A percentile compares a stretch with the other conserved stretches of the same genome.
Evolutionary conservation across 1,140 invertebrate species (phyloP).

Genomic region (Magallana ariakensis): DNA sequence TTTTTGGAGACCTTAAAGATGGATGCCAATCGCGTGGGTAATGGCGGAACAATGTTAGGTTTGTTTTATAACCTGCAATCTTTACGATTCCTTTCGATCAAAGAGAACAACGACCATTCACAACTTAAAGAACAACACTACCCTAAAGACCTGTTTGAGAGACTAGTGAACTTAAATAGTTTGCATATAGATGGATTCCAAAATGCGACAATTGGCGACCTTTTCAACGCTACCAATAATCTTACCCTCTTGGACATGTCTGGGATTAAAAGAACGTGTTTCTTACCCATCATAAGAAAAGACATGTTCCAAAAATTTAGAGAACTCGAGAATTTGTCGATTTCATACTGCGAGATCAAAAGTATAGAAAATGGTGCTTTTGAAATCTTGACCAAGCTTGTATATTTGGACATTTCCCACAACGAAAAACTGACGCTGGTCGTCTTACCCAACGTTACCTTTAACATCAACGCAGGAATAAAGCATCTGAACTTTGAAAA

Average conservation of each 20-base stretch:
- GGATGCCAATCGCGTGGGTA: neutral
- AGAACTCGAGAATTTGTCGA: neutral
- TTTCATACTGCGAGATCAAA: neutral
- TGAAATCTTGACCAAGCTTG: neutral
- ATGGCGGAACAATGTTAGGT: neutral
- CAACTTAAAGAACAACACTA: neutral
- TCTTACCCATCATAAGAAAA: neutral
- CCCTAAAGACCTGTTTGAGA: neutral
- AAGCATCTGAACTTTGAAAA: neutral
- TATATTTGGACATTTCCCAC: neutral
- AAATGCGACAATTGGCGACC: neutral
- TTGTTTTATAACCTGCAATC: neutral
- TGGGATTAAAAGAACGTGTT: neutral
- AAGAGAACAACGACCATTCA: neutral
- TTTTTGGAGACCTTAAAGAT: neutral
- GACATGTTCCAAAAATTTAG: neutral
- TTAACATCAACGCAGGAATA: neutral
- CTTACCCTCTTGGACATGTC: neutral
- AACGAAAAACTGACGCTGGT: neutral
- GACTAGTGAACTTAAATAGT: neutral
- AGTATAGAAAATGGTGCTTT: neutral
- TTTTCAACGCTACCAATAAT: neutral
- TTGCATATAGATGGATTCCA: neutral
- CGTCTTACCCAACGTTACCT: neutral
- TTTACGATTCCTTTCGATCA: neutral